Conservation (phyloP, 2,113 vertebrate genomes). For the Serinus canaria region DNA sequence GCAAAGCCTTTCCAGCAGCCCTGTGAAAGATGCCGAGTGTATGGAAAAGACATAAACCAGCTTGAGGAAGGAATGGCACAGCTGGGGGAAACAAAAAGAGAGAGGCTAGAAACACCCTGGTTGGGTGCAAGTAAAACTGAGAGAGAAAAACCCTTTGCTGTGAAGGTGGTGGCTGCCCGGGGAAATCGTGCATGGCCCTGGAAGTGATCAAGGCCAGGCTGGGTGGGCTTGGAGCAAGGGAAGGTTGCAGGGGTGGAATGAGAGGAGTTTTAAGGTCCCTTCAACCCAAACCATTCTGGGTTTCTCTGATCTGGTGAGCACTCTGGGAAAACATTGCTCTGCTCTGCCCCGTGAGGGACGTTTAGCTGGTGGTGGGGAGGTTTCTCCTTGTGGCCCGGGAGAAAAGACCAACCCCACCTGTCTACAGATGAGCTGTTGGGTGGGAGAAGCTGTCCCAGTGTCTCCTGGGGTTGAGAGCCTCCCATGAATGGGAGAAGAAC, state of each 20-base stretch:
- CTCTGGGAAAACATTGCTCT: not conserved
- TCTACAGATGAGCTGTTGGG: not conserved
- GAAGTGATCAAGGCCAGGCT: not conserved
- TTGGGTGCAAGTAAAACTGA: not conserved
- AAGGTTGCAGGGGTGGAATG: not conserved
- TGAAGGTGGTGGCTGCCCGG: not conserved
- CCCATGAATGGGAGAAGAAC: not conserved
- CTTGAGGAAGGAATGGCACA: conserved; percentile 25
- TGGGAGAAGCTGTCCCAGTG: not conserved
- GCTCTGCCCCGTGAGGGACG: not conserved
- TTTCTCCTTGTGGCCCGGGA: no score
- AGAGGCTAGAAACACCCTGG: not conserved
- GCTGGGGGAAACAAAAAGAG: not conserved
- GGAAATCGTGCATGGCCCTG: not conserved
- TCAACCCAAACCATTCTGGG: not conserved
- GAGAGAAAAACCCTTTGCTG: not conserved
- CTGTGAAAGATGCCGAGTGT: not conserved
- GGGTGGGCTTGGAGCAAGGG: not conserved
- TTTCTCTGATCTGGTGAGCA: not conserved
- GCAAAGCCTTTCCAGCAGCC: conserved; percentile 62
- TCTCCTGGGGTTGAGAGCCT: not conserved
- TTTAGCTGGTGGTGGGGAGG: not conserved
- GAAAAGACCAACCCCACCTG: not conserved
- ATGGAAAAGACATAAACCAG: conserved; percentile 67
- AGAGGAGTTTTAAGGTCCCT: not conserved